phyloP scores from a whole-genome alignment of 2,113 vertebrate genomes.

The Antennarius striatus region DNA sequence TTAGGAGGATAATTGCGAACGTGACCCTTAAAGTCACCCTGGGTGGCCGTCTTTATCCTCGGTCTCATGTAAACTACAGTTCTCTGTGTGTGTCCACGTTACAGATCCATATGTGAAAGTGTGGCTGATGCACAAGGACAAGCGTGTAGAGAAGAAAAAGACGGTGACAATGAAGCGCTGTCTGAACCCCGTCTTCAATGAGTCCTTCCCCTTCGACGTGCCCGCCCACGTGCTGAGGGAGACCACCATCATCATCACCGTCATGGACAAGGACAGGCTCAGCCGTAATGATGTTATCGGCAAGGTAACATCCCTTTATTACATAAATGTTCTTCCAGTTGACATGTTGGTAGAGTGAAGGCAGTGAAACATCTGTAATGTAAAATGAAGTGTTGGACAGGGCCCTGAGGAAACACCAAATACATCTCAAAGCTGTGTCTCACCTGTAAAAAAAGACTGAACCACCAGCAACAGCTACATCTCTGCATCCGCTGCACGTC shows the following conservation, averaged over 20 bases:
- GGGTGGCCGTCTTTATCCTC: conserved; percentile 18
- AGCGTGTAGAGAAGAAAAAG: conserved; percentile 98
- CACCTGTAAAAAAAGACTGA: no score
- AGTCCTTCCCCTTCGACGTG: conserved; percentile 96
- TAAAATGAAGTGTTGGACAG: no score
- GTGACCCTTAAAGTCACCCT: conserved; percentile 48
- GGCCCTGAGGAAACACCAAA: no score
- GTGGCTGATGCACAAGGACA: conserved; percentile 99
- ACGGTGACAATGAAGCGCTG: conserved; percentile 96
- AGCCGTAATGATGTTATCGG: conserved; percentile 98
- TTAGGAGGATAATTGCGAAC: conserved; percentile 66
- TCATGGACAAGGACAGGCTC: conserved; percentile 98
- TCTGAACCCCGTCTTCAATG: conserved; percentile 97
- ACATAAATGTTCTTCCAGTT: neutral
- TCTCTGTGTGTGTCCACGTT: conserved; percentile 11
- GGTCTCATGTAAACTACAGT: conserved; percentile 32
- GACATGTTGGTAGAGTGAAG: no score
- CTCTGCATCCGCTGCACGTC: no score
- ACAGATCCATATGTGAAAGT: conserved; percentile 98
- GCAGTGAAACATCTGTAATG: neutral
- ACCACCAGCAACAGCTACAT: no score
- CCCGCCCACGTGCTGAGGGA: conserved; percentile 96
- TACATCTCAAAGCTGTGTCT: no score
- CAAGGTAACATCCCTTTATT: conserved; percentile 81
- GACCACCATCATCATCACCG: conserved; percentile 98